Evolutionary conservation across 1,140 invertebrate genomes (phyloP).

Genomic region (Matsumurasca onukii): DNA sequence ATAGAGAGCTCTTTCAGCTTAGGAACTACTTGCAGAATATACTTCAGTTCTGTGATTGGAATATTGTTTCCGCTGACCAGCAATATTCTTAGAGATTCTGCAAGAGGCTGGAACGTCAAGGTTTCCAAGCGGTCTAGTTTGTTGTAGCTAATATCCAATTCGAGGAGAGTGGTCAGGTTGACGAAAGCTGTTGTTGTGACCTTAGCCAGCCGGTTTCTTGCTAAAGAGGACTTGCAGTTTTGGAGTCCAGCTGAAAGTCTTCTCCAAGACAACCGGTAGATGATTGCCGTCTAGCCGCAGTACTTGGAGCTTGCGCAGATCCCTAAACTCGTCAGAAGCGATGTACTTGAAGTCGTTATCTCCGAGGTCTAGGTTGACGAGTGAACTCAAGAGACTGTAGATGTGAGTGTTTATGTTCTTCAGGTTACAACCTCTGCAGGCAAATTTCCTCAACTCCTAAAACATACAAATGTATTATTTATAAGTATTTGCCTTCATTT

Average conservation of each 20-base stretch:
- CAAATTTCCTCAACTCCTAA: constrained; percentile 64
- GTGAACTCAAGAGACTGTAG: constrained; percentile 67
- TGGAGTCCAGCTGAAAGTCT: constrained; percentile 59
- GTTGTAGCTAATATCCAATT: constrained; percentile 72
- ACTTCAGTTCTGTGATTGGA: constrained; percentile 49
- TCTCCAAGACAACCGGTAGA: constrained; percentile 69
- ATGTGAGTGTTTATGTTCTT: constrained; percentile 72
- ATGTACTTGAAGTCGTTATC: constrained; percentile 77
- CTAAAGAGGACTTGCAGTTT: constrained; percentile 56
- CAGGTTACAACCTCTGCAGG: constrained; percentile 67
- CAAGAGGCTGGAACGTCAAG: constrained; percentile 58
- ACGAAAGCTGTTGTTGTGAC: constrained; percentile 67
- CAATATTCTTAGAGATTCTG: constrained; percentile 60
- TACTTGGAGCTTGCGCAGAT: constrained; percentile 64
- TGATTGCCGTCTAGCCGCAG: constrained; percentile 75
- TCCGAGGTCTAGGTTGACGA: constrained; percentile 71
- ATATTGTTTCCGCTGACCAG: constrained; percentile 66
- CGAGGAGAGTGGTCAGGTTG: constrained; percentile 62
- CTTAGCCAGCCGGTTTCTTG: constrained; percentile 70
- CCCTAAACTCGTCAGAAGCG: constrained; percentile 68
- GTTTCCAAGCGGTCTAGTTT: constrained; percentile 65
- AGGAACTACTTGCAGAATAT: constrained; percentile 55
- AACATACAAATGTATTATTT: constrained; percentile 38
- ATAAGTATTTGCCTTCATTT: background rate
- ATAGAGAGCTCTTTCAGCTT: constrained; percentile 58